These are phyloP conservation scores for Marmota monax DNA, from an alignment of 2,113 vertebrate genomes.

Conservation along the genomic window DNA sequence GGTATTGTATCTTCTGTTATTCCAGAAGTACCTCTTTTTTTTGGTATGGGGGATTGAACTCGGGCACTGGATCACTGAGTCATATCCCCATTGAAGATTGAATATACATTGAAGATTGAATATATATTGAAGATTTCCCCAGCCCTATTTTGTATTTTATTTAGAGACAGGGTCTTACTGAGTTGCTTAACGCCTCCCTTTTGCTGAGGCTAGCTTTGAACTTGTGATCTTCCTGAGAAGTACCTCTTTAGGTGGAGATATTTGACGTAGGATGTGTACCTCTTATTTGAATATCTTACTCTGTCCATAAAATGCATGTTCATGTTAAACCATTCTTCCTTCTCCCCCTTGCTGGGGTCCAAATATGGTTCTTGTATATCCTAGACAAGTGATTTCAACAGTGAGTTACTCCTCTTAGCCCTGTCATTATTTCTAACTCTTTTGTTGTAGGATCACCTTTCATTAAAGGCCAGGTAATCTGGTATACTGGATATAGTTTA, in stretches of 20 bases:
- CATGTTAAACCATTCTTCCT: not conserved
- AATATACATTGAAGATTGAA: no score
- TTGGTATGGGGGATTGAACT: no score
- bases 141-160: no score
- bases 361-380: not conserved
- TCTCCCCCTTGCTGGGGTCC: not conserved
- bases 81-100: no score
- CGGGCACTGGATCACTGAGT: no score
- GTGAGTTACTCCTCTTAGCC: not conserved
- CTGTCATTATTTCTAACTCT: not conserved
- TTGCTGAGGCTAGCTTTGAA: no score
- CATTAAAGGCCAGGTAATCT: not conserved
- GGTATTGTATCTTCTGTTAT: not conserved
- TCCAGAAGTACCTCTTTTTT: constrained; percentile 30
- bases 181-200: no score
- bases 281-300: constrained; percentile 38
- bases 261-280: not conserved
- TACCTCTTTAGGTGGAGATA: not conserved
- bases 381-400: not conserved
- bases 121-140: no score
- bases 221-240: not conserved
- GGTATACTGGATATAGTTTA: constrained; percentile 2
- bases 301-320: not conserved
- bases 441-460: not conserved
- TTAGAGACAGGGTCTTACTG: no score